Evolutionary conservation across 2,888 invertebrate genomes (phyloP).

Genomic region (Gisinianus flammeolus): DNA sequence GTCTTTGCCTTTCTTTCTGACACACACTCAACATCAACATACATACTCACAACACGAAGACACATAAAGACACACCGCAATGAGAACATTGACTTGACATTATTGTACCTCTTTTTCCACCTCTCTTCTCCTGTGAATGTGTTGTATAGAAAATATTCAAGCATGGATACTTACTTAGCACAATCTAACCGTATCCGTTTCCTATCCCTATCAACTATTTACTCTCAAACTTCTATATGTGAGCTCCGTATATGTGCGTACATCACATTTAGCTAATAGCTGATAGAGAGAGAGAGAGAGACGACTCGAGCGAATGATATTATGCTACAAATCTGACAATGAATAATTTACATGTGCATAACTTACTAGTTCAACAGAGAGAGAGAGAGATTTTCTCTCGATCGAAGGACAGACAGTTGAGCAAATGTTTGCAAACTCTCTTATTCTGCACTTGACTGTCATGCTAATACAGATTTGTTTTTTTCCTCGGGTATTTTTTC

Average conservation of each 20-base stretch:
- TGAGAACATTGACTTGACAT: slow-evolving; percentile 41
- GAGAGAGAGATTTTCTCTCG: neutral
- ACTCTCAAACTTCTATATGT: neutral
- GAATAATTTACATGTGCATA: neutral
- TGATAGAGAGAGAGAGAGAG: neutral
- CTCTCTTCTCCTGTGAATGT: neutral
- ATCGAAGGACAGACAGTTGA: slow-evolving; percentile 12
- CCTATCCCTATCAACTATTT: neutral
- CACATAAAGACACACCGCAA: neutral
- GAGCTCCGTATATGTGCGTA: neutral
- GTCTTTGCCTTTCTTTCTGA: neutral
- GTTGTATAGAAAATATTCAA: neutral
- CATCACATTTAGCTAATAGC: neutral
- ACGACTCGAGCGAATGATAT: neutral
- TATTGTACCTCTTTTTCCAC: slow-evolving; percentile 10
- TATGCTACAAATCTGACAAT: neutral
- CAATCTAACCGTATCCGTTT: slow-evolving; percentile 5
- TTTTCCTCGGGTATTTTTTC: neutral
- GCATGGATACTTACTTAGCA: neutral
- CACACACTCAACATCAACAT: neutral
- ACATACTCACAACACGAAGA: neutral
- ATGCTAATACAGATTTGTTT: slow-evolving; percentile 1
- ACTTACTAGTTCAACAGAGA: neutral
- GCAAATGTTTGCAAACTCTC: slow-evolving; percentile 22
- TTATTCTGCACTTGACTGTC: neutral